A percentile compares a stretch with the other conserved stretches of the same genome.
Evolutionary conservation across 2,888 invertebrate genomes (phyloP).

Genomic region (Macroteleia sp.): DNA sequence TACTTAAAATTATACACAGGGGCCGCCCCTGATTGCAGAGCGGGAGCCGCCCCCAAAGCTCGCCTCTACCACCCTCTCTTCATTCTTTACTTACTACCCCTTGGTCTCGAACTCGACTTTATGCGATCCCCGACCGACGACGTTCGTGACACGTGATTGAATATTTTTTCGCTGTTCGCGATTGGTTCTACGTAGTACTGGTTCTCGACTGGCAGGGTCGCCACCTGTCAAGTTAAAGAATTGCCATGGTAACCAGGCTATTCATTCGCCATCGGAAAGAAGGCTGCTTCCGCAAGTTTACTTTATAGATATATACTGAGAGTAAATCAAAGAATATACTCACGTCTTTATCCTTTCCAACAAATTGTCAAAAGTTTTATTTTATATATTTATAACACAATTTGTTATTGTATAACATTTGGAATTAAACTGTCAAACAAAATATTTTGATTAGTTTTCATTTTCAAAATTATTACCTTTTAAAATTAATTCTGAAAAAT

Average conservation of each 20-base stretch:
- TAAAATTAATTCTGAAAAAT: too few species aligned
- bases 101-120: conserved; percentile 66
- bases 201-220: conserved; percentile 65
- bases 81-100: conserved; percentile 66
- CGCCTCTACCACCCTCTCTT: conserved; percentile 65
- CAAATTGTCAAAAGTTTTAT: conserved; percentile 19
- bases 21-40: conserved; percentile 60
- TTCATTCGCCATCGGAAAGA: conserved; percentile 67
- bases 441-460: background rate
- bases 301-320: conserved; percentile 47
- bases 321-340: conserved; percentile 34
- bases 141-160: conserved; percentile 83
- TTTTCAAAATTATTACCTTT: too few species aligned
- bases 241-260: conserved; percentile 81
- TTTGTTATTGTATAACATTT: conserved; percentile 34
- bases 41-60: conserved; percentile 63
- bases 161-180: conserved; percentile 83
- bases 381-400: conserved; percentile 26
- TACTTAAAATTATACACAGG: conserved; percentile 50
- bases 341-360: conserved; percentile 21
- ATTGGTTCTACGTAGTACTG: conserved; percentile 80
- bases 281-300: conserved; percentile 65
- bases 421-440: conserved; percentile 1
- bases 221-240: conserved; percentile 82
- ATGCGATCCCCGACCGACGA: conserved; percentile 68